Conservation (phyloP, 1,140 invertebrate genomes). For the Thaumatotibia leucotreta region DNA sequence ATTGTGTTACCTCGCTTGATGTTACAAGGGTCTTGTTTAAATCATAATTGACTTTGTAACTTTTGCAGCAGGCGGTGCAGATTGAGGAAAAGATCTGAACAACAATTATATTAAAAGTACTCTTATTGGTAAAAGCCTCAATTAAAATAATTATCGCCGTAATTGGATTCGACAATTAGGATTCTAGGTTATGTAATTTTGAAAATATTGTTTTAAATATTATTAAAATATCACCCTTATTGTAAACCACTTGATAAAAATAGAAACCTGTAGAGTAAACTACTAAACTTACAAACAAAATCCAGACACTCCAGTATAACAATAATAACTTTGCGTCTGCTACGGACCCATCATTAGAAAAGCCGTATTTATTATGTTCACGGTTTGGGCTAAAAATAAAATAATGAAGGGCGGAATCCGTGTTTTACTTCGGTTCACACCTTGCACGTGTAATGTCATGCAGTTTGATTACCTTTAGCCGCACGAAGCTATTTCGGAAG, state of each 20-base stretch:
- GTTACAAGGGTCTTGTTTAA: background rate
- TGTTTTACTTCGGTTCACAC: constrained; percentile 62
- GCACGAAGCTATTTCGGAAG: constrained; percentile 46
- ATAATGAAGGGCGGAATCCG: constrained; percentile 48
- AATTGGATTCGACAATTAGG: no score
- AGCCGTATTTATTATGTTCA: constrained; percentile 51
- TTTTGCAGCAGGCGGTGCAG: background rate
- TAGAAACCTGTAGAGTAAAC: background rate
- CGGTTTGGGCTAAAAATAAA: constrained; percentile 52
- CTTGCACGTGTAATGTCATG: constrained; percentile 63
- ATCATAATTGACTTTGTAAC: background rate
- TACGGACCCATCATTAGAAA: constrained; percentile 44
- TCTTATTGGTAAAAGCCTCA: background rate
- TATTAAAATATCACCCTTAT: background rate
- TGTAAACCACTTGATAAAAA: background rate
- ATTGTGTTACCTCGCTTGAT: background rate
- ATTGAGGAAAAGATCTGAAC: background rate
- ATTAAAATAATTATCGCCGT: no score
- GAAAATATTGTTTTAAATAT: background rate
- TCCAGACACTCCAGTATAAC: constrained; percentile 1
- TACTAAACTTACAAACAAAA: background rate
- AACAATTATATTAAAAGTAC: background rate
- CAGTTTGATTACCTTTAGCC: constrained; percentile 53
- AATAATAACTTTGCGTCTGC: background rate
- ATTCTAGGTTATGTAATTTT: no score